A percentile compares a stretch with the other conserved stretches of the same genome.
phyloP scores from a whole-genome alignment of 53 echinoderm and acorn worm genomes.

The Patiria pectinifera region DNA sequence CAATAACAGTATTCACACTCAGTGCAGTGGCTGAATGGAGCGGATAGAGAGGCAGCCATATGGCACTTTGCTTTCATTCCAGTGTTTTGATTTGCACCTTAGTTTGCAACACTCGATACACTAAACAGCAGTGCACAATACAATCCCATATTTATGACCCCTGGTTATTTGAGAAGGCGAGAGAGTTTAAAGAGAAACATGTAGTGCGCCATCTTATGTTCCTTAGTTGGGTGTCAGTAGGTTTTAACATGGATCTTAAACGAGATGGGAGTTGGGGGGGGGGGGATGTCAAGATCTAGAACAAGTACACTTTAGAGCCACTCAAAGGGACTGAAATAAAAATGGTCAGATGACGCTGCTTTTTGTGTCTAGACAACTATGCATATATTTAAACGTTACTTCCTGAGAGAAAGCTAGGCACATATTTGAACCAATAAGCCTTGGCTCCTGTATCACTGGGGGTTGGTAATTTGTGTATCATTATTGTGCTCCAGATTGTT shows the following conservation, averaged over 20 bases:
- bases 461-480: neutral
- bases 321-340: no score
- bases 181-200: neutral
- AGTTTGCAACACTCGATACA: constrained; percentile 11
- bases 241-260: no score
- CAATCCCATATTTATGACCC: neutral
- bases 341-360: no score
- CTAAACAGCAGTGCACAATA: neutral
- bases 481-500: neutral
- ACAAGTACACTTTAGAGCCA: no score
- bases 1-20: constrained; percentile 54
- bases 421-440: neutral
- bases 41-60: constrained; percentile 41
- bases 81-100: constrained; percentile 56
- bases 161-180: neutral
- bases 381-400: no score
- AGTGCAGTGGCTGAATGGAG: constrained; percentile 16
- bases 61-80: constrained; percentile 39
- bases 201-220: no score
- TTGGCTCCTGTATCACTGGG: neutral
- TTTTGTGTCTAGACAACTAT: no score
- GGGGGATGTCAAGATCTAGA: no score
- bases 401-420: neutral
- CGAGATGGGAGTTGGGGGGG: no score
- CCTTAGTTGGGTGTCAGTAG: no score